Evolutionary conservation across 2,113 vertebrate species (phyloP).

Genomic region (Archocentrus centrarchus): DNA sequence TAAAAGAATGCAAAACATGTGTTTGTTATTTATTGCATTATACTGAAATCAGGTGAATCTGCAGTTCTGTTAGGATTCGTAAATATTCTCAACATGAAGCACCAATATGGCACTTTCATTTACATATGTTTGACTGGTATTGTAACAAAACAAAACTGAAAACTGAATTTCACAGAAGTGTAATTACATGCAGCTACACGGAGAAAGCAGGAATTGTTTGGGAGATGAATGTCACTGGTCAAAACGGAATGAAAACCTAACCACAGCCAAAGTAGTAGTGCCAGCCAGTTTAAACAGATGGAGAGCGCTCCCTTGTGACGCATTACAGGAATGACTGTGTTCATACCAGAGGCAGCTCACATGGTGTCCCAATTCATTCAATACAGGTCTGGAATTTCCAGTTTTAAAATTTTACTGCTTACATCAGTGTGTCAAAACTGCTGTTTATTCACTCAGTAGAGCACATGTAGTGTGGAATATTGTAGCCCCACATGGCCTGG

Average conservation of each 20-base stretch:
- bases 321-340: neutral
- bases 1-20: neutral
- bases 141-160: neutral
- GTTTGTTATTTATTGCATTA: neutral
- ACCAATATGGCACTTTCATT: neutral
- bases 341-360: neutral
- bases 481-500: neutral
- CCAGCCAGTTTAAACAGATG: neutral
- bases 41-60: neutral
- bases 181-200: neutral
- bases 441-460: neutral
- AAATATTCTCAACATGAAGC: neutral
- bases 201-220: neutral
- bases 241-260: neutral
- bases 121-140: neutral
- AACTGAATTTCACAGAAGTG: neutral
- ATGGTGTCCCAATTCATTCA: neutral
- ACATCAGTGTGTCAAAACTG: neutral
- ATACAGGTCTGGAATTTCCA: neutral
- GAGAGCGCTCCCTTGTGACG: conserved; percentile 40
- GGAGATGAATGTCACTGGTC: neutral
- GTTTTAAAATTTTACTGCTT: neutral
- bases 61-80: neutral
- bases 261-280: neutral
- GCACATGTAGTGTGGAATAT: neutral